Evolutionary conservation across 2,797 vertebrate species (phyloP).

Genomic region (Alfaro cultratus): DNA sequence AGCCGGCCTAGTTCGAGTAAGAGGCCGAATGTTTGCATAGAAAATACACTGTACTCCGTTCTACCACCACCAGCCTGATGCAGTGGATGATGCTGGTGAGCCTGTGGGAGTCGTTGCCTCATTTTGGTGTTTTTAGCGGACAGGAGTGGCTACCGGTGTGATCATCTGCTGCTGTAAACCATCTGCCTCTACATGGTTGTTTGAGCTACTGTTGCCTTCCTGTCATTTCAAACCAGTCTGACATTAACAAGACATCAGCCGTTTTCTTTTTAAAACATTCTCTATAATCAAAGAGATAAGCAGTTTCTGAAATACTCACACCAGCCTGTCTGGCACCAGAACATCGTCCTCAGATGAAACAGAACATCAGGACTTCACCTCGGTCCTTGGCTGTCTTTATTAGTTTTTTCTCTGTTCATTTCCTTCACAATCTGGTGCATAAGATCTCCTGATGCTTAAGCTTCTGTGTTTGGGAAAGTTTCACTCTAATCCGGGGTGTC

Average conservation of each 20-base stretch:
- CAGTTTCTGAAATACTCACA: conserved; percentile 4
- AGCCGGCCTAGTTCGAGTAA: not conserved
- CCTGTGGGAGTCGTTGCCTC: not conserved
- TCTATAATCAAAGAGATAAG: not conserved
- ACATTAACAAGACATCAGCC: not conserved
- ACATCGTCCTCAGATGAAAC: not conserved
- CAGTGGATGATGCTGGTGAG: not conserved
- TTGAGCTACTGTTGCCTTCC: not conserved
- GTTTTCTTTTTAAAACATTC: not conserved
- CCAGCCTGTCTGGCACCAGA: not conserved
- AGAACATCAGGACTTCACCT: not conserved
- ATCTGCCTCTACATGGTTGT: not conserved
- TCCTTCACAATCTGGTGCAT: not conserved
- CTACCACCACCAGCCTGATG: not conserved
- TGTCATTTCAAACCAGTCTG: conserved; percentile 2
- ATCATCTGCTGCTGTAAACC: not conserved
- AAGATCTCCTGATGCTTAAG: not conserved
- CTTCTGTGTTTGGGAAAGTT: not conserved
- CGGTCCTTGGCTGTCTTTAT: not conserved
- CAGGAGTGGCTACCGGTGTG: not conserved
- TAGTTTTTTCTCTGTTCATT: not conserved
- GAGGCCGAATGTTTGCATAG: not conserved
- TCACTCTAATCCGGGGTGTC: not conserved
- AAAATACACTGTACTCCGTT: not conserved
- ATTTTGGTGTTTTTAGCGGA: not conserved